Evolutionary conservation across 2,797 vertebrate species (phyloP), one percentile per base, ranked within the genome.

Genomic region (Zenarchopterus dispar): DNA sequence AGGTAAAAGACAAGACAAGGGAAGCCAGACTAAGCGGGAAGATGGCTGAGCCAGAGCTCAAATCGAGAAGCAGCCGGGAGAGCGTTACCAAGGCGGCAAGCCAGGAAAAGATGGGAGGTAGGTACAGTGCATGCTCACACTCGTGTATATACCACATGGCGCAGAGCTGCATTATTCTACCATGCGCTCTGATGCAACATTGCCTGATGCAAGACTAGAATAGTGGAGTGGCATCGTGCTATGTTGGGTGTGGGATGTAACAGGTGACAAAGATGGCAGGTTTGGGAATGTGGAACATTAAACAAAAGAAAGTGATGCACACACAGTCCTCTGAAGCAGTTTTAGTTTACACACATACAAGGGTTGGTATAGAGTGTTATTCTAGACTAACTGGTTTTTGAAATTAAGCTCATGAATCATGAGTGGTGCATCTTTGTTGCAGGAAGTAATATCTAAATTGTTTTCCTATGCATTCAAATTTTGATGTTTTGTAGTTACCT

Each of bases 21-120:
- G 59, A 50, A 81, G 26, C 23, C 56, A 65, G 65, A 70, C 66
- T 53, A 64, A 71, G 71, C 66, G 51, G 73, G 78, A 91, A 84
- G 81, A 93, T 93, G 92, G 89, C 92, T 65, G 92, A 93, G 77
- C 90, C 88, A 3, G 90, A 93, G 88, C 81, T 93, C 82, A 93
- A 93, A 75, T 91, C 63, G 39, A 84, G 90, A 72, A 86, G 89
- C 87, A 92, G 90, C 19, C 78, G 88, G 50, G 92, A 93, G 76
- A 91, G 81, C 19, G 68, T 92, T 56, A 79, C 86, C 74, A 92
- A 91, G 86, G 89, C 75, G 23, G 66, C 48, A 31, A 88, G 82
- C 77, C 83, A 84, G 78, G 88, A 93, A 73, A 91, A 90, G 87
- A 91, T 89, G 73, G 90, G 68, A 61, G 92, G 92, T 93, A 89